Conservation (phyloP, 2,888 invertebrate genomes). For the Ormyrus thymus region DNA sequence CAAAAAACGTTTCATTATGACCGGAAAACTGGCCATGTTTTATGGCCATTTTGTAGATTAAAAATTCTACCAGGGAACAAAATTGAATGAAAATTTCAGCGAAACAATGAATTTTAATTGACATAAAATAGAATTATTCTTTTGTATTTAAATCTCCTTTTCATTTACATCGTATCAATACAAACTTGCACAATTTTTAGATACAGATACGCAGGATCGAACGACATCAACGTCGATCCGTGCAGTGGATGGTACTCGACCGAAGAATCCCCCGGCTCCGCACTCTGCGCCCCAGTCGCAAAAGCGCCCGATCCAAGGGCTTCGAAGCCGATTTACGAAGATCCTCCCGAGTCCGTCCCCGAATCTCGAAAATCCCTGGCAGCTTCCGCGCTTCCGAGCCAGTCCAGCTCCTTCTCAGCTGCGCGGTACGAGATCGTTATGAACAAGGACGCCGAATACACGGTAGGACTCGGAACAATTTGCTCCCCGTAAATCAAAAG, state of each 20-base stretch:
- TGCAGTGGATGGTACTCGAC: slow-evolving; percentile 3
- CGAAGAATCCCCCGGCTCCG: neutral
- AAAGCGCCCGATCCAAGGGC: neutral
- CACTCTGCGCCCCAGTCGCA: neutral
- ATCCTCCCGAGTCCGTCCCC: neutral
- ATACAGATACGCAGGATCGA: neutral
- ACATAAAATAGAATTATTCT: too few relatives aligned
- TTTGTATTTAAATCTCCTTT: neutral
- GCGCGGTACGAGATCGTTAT: slow-evolving; percentile 11
- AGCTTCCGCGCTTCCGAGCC: neutral
- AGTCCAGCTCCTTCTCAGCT: slow-evolving; percentile 38
- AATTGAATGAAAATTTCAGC: too few relatives aligned
- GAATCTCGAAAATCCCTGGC: neutral
- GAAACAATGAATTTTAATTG: too few relatives aligned
- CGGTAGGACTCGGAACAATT: slow-evolving; percentile 33
- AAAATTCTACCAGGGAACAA: too few relatives aligned
- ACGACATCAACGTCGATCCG: neutral
- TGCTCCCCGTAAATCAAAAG: too few relatives aligned
- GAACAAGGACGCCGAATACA: slow-evolving; percentile 27
- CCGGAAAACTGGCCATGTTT: too few relatives aligned
- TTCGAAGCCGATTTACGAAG: slow-evolving; percentile 1
- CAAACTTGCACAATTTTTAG: neutral
- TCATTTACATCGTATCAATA: neutral
- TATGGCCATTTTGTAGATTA: too few relatives aligned
- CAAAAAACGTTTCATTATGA: too few relatives aligned